Conservation (phyloP, 2,797 vertebrate genomes). For the Pipistrellus kuhlii region DNA sequence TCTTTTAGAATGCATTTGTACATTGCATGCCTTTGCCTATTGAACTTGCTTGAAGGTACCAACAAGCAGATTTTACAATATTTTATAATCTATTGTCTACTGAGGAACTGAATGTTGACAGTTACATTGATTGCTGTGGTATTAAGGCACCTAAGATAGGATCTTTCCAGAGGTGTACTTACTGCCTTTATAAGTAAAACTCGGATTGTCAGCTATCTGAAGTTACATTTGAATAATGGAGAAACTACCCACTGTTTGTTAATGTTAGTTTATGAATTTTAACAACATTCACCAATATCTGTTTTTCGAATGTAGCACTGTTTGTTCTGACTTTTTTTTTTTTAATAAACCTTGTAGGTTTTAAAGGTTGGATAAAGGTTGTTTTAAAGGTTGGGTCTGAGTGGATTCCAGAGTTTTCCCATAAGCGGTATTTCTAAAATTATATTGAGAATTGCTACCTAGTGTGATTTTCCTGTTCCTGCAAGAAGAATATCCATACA, state of each 20-base stretch:
- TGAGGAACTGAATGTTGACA: conserved; percentile 55
- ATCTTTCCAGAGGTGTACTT: conserved; percentile 33
- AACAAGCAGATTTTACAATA: conserved; percentile 4
- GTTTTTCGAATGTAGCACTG: background rate
- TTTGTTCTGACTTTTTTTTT: conserved; percentile 54
- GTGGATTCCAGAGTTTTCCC: conserved; percentile 35
- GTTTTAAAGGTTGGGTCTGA: conserved; percentile 40
- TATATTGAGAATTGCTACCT: conserved; percentile 50
- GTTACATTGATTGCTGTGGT: conserved; percentile 30
- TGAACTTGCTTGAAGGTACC: background rate
- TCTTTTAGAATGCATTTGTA: background rate
- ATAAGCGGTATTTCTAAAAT: conserved; percentile 18
- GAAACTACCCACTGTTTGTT: conserved; percentile 3
- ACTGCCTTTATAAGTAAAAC: conserved; percentile 42
- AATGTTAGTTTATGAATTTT: conserved; percentile 50
- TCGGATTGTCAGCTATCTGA: conserved; percentile 12
- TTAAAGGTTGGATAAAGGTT: conserved; percentile 45
- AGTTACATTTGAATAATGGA: conserved; percentile 30
- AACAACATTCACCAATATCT: background rate
- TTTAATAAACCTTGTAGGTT: conserved; percentile 1
- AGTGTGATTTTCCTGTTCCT: conserved; percentile 51
- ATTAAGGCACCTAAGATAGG: background rate
- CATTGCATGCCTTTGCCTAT: background rate
- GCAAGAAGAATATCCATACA: conserved; percentile 26
- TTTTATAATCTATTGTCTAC: background rate